These are phyloP conservation scores for Diplazon laetatorius DNA, from an alignment of 2,888 invertebrate genomes.

Conservation along the genomic window DNA sequence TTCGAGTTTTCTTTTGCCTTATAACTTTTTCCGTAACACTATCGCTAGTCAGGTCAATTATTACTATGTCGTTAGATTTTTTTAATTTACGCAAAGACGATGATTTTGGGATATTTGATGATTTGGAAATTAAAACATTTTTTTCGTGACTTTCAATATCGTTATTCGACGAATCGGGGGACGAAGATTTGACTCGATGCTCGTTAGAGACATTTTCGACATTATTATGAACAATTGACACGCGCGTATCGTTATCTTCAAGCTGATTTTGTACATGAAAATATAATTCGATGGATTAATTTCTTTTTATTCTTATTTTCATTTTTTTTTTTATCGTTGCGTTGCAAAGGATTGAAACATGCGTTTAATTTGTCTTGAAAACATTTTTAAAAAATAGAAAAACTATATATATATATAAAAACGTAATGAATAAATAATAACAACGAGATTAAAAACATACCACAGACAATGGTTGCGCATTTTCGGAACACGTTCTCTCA, in stretches of 20 bases:
- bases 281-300: conserved; percentile 51
- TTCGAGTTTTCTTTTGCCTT: conserved; percentile 69
- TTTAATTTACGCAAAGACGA: conserved; percentile 66
- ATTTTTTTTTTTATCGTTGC: neutral
- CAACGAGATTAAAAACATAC: conserved; percentile 37
- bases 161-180: conserved; percentile 29
- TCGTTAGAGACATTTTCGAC: conserved; percentile 30
- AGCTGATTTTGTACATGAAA: conserved; percentile 68
- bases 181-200: conserved; percentile 29
- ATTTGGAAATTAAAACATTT: conserved; percentile 35
- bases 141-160: conserved; percentile 41
- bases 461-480: conserved; percentile 28
- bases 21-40: conserved; percentile 72
- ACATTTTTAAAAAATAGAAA: too few species aligned
- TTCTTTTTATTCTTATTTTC: conserved; percentile 14
- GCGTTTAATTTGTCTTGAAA: too few species aligned
- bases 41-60: conserved; percentile 78
- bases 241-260: conserved; percentile 68
- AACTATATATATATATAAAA: too few species aligned
- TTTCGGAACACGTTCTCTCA: conserved; percentile 34
- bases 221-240: conserved; percentile 51
- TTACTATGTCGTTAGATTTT: conserved; percentile 73
- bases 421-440: conserved; percentile 8
- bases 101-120: conserved; percentile 30
- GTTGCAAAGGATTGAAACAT: neutral